These are phyloP conservation scores for Eilema caniola DNA, from an alignment of 2,888 invertebrate species.

Conservation along the genomic window DNA sequence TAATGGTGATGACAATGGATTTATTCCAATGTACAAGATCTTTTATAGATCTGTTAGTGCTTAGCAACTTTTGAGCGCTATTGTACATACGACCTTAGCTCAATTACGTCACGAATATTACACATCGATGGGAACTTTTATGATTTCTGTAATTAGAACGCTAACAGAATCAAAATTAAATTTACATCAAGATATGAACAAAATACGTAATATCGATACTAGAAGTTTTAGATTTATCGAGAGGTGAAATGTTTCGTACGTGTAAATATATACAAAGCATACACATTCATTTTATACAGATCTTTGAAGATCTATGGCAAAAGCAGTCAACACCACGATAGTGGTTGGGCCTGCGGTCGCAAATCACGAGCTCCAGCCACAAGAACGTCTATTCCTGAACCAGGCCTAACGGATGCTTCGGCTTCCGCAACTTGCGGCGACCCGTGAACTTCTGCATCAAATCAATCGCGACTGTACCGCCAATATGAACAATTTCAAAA, in stretches of 20 bases:
- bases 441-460: constrained; percentile 31
- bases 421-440: constrained; percentile 51
- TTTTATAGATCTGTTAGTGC: too few relatives aligned
- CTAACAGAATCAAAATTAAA: background rate
- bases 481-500: constrained; percentile 25
- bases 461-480: constrained; percentile 33
- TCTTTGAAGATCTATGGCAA: constrained; percentile 35
- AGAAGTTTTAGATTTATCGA: background rate
- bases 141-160: constrained; percentile 1
- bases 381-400: constrained; percentile 42
- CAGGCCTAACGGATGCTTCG: constrained; percentile 33
- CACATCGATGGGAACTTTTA: constrained; percentile 8
- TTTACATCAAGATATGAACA: constrained; percentile 1
- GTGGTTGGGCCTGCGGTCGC: constrained; percentile 30
- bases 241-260: background rate
- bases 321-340: constrained; percentile 15
- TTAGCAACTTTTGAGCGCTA: constrained; percentile 16
- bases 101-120: constrained; percentile 17
- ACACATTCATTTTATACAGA: too few relatives aligned
- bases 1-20: too few relatives aligned
- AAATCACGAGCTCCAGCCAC: constrained; percentile 34
- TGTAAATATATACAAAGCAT: background rate
- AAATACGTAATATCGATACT: constrained; percentile 1
- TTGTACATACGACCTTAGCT: constrained; percentile 26
- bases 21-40: too few relatives aligned